Percentiles rank a stretch among this genome's conserved stretches.
phyloP scores from a whole-genome alignment of 2,888 invertebrate genomes.

The Caenorhabditis panamensis region DNA sequence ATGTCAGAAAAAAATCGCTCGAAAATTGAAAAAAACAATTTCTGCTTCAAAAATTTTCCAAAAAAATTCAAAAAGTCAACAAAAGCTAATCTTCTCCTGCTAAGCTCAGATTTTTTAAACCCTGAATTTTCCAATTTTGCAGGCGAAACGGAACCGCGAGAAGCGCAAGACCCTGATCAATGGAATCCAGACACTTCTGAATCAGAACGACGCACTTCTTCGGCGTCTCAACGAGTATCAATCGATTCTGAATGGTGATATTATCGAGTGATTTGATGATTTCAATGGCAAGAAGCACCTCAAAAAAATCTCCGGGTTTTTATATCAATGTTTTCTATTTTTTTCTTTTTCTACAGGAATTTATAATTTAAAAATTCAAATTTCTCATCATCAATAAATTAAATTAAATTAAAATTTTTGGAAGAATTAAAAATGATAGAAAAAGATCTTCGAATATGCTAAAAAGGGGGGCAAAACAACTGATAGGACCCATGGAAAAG shows the following conservation, averaged over 20 bases:
- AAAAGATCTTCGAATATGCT: slow-evolving; percentile 21
- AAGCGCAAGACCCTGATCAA: slow-evolving; percentile 75
- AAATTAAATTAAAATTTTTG: slow-evolving; percentile 27
- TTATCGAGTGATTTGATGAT: slow-evolving; percentile 46
- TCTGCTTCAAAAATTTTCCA: too few relatives aligned
- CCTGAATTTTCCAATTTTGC: slow-evolving; percentile 15
- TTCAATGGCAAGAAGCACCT: neutral
- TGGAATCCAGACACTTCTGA: slow-evolving; percentile 75
- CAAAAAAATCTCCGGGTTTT: slow-evolving; percentile 23
- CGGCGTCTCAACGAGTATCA: slow-evolving; percentile 66
- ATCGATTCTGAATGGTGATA: slow-evolving; percentile 60
- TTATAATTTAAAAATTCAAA: neutral
- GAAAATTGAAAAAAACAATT: too few relatives aligned
- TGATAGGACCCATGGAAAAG: slow-evolving; percentile 29
- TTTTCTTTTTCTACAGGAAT: neutral
- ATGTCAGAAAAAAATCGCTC: too few relatives aligned
- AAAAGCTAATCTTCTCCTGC: too few relatives aligned
- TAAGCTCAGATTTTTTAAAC: too few relatives aligned
- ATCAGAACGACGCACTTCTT: slow-evolving; percentile 74
- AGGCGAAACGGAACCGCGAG: slow-evolving; percentile 76
- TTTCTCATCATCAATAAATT: slow-evolving; percentile 39
- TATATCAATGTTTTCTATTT: neutral
- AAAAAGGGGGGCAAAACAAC: slow-evolving; percentile 26
- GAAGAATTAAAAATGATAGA: slow-evolving; percentile 12
- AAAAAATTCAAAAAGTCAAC: too few relatives aligned